These are phyloP conservation scores for Tholera decimalis DNA, from an alignment of 2,888 invertebrate genomes.

Conservation along the genomic window DNA sequence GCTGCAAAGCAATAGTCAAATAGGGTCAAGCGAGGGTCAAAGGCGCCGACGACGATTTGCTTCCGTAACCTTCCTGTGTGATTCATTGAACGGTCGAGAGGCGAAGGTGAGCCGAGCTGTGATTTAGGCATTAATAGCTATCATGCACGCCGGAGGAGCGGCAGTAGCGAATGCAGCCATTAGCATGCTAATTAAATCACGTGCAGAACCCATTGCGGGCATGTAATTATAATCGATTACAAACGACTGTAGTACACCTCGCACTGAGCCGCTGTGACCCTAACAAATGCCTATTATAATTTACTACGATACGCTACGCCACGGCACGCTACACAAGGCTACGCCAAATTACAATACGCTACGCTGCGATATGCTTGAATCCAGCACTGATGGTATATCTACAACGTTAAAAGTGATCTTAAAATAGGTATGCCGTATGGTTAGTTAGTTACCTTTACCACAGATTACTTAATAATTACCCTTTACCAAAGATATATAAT, in stretches of 20 bases:
- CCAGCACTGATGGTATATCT: too few species aligned
- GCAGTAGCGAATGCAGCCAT: conserved; percentile 24
- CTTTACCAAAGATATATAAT: too few species aligned
- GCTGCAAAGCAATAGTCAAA: neutral
- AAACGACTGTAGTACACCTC: neutral
- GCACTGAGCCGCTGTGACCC: conserved; percentile 1
- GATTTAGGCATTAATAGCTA: conserved; percentile 6
- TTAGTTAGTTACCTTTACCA: too few species aligned
- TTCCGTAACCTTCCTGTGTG: conserved; percentile 13
- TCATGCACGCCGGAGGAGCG: neutral
- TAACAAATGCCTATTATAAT: neutral
- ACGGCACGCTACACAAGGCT: neutral
- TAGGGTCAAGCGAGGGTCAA: conserved; percentile 22
- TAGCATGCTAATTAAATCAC: conserved; percentile 40
- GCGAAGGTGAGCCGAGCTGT: conserved; percentile 28
- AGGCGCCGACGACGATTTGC: neutral
- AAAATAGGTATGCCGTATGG: too few species aligned
- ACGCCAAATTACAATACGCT: neutral
- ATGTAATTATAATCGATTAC: conserved; percentile 10
- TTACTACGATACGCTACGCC: neutral
- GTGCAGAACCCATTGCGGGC: conserved; percentile 40
- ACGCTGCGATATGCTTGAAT: too few species aligned
- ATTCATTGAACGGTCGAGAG: neutral
- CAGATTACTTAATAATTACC: too few species aligned
- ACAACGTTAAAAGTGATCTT: too few species aligned